Evolutionary conservation across 2,113 vertebrate genomes (phyloP).

Genomic region (Gobius niger): DNA sequence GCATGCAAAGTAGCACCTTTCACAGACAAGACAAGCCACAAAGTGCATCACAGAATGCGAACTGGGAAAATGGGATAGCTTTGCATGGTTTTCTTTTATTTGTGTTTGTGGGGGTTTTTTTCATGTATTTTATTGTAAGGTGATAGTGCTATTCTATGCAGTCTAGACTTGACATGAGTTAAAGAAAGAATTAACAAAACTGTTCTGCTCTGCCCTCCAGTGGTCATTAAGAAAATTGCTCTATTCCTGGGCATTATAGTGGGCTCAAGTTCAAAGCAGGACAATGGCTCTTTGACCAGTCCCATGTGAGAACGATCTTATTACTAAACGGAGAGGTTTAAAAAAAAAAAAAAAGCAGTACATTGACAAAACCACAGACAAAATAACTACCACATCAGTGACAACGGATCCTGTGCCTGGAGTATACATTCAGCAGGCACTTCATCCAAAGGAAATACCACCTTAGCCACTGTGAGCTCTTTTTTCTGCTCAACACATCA

Average conservation of each 20-base stretch:
- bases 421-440: conserved; percentile 41
- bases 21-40: too few relatives aligned
- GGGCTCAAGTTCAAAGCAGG: conserved; percentile 27
- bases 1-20: too few relatives aligned
- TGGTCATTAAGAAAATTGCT: conserved; percentile 12
- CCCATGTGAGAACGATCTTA: conserved; percentile 31
- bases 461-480: conserved; percentile 30
- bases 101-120: too few relatives aligned
- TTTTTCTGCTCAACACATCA: conserved; percentile 56
- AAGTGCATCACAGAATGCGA: background rate
- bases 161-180: too few relatives aligned
- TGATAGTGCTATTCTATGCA: too few relatives aligned
- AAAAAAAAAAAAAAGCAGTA: conserved; percentile 32
- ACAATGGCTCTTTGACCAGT: conserved; percentile 32
- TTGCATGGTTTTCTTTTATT: too few relatives aligned
- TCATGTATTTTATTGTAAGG: too few relatives aligned
- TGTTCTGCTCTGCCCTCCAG: conserved; percentile 60
- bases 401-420: conserved; percentile 31
- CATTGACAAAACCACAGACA: conserved; percentile 52
- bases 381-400: conserved; percentile 49
- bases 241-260: background rate
- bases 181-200: conserved; percentile 3
- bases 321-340: conserved; percentile 28
- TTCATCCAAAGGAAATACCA: conserved; percentile 61
- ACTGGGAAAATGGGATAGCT: too few relatives aligned